Conservation (phyloP, 2,797 vertebrate species). For the Hippoglossus hippoglossus region DNA sequence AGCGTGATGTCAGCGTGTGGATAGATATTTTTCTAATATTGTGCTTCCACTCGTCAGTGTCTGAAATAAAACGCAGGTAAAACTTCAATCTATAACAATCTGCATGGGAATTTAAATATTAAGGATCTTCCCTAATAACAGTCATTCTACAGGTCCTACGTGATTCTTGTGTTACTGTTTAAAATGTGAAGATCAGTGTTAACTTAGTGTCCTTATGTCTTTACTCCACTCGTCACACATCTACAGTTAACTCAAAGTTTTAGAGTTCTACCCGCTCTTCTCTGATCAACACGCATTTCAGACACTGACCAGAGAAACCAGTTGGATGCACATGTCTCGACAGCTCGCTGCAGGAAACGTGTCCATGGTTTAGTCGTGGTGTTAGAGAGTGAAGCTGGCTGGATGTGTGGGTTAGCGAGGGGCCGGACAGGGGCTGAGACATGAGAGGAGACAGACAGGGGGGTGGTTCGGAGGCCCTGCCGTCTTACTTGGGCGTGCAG, state of each 20-base stretch:
- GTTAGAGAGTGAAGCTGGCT: conserved; percentile 65
- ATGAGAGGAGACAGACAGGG: conserved; percentile 62
- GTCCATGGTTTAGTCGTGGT: conserved; percentile 58
- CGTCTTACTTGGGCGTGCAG: conserved; percentile 90
- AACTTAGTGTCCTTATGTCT: no score
- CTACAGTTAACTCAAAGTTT: no score
- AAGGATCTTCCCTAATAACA: no score
- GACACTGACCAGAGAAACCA: conserved; percentile 35
- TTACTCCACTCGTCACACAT: no score
- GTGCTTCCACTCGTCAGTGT: conserved; percentile 41
- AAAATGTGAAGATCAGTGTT: no score
- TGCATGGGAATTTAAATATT: no score
- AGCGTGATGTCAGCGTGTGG: conserved; percentile 32
- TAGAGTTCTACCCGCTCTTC: conserved; percentile 1
- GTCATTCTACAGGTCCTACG: no score
- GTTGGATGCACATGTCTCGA: conserved; percentile 6
- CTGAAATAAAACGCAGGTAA: conserved; percentile 42
- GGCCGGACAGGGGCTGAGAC: conserved; percentile 59
- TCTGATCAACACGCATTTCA: conserved; percentile 40
- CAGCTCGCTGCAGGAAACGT: conserved; percentile 33
- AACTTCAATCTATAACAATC: background rate
- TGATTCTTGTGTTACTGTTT: no score
- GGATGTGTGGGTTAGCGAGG: conserved; percentile 70
- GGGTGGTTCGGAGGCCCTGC: conserved; percentile 58
- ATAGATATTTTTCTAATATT: conserved; percentile 57